These are phyloP conservation scores for Forbesichthys papilliferus DNA, from an alignment of 2,113 vertebrate species.

Conservation along the genomic window DNA sequence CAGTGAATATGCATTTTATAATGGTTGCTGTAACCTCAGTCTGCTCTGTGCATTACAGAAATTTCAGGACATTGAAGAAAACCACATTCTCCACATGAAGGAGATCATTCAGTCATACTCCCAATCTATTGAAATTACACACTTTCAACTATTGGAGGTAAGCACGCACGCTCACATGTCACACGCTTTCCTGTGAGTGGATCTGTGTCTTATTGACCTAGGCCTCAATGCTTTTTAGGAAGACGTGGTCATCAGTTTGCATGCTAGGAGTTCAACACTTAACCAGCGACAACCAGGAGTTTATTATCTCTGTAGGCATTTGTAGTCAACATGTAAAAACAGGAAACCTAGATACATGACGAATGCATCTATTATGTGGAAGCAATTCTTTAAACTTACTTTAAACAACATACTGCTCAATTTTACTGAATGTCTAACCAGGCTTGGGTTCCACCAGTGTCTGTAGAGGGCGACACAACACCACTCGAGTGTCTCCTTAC, in stretches of 20 bases:
- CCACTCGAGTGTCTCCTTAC: slow-evolving; percentile 2
- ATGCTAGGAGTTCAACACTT: slow-evolving; percentile 66
- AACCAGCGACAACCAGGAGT: slow-evolving; percentile 56
- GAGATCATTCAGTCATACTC: slow-evolving; percentile 91
- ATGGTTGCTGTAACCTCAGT: slow-evolving; percentile 1
- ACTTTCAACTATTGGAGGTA: slow-evolving; percentile 93
- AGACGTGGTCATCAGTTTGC: slow-evolving; percentile 57
- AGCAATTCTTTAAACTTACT: background rate
- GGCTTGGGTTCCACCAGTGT: slow-evolving; percentile 1
- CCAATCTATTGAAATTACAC: slow-evolving; percentile 89
- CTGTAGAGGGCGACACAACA: slow-evolving; percentile 56
- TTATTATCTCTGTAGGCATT: slow-evolving; percentile 44
- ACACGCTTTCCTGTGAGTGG: slow-evolving; percentile 55
- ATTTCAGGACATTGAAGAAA: slow-evolving; percentile 98
- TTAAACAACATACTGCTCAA: background rate
- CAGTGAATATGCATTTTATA: background rate
- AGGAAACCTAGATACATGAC: slow-evolving; percentile 9
- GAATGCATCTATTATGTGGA: background rate
- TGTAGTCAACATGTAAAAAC: slow-evolving; percentile 55
- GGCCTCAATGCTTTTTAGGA: slow-evolving; percentile 36
- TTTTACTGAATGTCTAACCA: background rate
- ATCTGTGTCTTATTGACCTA: slow-evolving; percentile 51
- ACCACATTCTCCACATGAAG: slow-evolving; percentile 91
- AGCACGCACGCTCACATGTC: slow-evolving; percentile 38
- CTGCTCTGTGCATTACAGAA: slow-evolving; percentile 78